Conservation (phyloP, 2,888 invertebrate genomes). For the Anticlea derivata region DNA sequence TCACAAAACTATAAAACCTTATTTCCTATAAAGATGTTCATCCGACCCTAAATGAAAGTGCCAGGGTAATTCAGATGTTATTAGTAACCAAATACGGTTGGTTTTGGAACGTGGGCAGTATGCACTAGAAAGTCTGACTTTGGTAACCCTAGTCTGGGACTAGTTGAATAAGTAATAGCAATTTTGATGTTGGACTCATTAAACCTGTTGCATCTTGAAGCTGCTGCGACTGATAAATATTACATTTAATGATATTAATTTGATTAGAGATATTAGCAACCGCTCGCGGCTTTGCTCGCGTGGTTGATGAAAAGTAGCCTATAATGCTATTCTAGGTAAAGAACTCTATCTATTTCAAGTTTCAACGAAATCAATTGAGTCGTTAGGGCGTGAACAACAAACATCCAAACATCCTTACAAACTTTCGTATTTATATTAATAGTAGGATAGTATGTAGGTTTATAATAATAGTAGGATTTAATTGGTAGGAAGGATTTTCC, state of each 20-base stretch:
- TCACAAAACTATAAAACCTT: conserved; percentile 13
- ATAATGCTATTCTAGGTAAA: too few relatives aligned
- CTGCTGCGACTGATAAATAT: conserved; percentile 17
- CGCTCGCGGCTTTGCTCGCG: too few relatives aligned
- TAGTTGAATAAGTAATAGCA: conserved; percentile 63
- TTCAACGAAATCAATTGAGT: too few relatives aligned
- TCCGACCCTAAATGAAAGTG: conserved; percentile 44
- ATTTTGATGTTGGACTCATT: conserved; percentile 49
- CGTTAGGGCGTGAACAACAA: too few relatives aligned
- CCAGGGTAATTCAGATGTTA: conserved; percentile 51
- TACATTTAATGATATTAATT: conserved; percentile 23
- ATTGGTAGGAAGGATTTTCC: too few relatives aligned
- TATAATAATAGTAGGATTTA: too few relatives aligned
- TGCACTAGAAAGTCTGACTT: conserved; percentile 58
- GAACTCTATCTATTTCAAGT: too few relatives aligned
- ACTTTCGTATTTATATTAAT: too few relatives aligned
- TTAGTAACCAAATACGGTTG: conserved; percentile 41
- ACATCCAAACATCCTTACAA: too few relatives aligned
- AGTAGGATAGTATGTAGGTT: too few relatives aligned
- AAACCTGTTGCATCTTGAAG: conserved; percentile 34
- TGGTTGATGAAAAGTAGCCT: too few relatives aligned
- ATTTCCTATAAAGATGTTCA: conserved; percentile 24
- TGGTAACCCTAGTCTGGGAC: conserved; percentile 51
- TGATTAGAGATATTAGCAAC: conserved; percentile 7
- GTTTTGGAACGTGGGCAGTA: conserved; percentile 32